Conservation (phyloP, 2,888 invertebrate species). For the Phaonia tiefii region DNA sequence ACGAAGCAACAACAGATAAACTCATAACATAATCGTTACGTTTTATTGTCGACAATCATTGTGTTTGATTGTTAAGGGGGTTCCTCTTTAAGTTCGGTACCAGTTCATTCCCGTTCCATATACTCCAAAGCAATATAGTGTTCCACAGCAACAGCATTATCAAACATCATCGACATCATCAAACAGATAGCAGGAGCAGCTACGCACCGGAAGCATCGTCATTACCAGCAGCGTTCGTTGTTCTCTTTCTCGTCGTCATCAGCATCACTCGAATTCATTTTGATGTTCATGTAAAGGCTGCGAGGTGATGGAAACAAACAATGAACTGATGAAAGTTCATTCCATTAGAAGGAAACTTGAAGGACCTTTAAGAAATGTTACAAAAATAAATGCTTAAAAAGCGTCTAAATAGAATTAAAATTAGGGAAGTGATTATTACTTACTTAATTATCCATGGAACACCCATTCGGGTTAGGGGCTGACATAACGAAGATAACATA, state of each 20-base stretch:
- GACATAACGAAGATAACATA: too few species aligned
- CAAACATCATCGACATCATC: constrained; percentile 5
- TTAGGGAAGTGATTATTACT: too few species aligned
- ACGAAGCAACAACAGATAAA: constrained; percentile 71
- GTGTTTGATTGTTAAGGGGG: constrained; percentile 76
- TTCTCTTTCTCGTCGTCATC: neutral
- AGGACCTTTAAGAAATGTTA: constrained; percentile 8
- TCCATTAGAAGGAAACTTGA: constrained; percentile 33
- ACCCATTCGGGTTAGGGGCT: too few species aligned
- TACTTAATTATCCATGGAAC: too few species aligned
- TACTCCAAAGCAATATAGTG: neutral
- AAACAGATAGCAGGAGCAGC: neutral
- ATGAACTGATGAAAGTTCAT: constrained; percentile 23
- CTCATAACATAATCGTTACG: constrained; percentile 75
- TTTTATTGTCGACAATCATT: constrained; percentile 79
- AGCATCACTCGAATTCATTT: neutral
- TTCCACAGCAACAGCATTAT: constrained; percentile 7
- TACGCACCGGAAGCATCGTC: constrained; percentile 4
- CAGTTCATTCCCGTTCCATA: neutral
- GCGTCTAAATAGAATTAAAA: too few species aligned
- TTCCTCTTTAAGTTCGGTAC: neutral
- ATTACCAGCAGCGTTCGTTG: constrained; percentile 4
- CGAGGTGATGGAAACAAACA: constrained; percentile 33
- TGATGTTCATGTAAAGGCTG: too few species aligned
- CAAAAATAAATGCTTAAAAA: too few species aligned